Evolutionary conservation across 2,113 vertebrate species (phyloP).

Genomic region (Antechinus flavipes): DNA sequence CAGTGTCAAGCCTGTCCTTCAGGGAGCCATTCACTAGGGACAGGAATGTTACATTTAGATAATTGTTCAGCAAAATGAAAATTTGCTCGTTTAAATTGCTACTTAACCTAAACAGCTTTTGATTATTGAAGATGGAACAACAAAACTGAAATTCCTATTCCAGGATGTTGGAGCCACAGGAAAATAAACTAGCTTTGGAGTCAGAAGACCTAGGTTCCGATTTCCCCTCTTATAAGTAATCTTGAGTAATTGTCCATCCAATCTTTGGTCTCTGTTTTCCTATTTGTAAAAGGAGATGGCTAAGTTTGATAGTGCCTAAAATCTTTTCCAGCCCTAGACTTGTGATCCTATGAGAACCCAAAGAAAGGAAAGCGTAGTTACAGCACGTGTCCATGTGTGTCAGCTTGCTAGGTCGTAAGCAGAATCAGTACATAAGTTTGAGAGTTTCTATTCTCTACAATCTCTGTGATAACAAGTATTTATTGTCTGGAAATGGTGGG

Average conservation of each 20-base stretch:
- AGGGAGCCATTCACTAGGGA: neutral
- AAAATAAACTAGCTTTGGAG: neutral
- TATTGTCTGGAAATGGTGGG: neutral
- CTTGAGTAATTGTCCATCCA: neutral
- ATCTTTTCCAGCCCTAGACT: neutral
- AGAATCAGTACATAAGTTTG: neutral
- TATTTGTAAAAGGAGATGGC: neutral
- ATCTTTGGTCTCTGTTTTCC: neutral
- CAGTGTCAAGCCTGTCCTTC: neutral
- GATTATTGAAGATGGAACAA: neutral
- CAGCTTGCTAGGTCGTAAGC: neutral
- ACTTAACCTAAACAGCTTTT: neutral
- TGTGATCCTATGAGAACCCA: neutral
- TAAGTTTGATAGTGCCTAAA: neutral
- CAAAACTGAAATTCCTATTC: neutral
- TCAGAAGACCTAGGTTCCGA: neutral
- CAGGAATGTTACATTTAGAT: neutral
- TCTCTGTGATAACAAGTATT: neutral
- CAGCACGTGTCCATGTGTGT: neutral
- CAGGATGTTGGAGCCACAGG: neutral
- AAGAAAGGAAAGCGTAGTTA: neutral
- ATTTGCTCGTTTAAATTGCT: neutral
- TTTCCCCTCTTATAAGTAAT: neutral
- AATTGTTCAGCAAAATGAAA: neutral
- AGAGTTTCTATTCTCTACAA: neutral